phyloP scores from a whole-genome alignment of 2,888 invertebrate species.

The Meteorus cinctellus region DNA sequence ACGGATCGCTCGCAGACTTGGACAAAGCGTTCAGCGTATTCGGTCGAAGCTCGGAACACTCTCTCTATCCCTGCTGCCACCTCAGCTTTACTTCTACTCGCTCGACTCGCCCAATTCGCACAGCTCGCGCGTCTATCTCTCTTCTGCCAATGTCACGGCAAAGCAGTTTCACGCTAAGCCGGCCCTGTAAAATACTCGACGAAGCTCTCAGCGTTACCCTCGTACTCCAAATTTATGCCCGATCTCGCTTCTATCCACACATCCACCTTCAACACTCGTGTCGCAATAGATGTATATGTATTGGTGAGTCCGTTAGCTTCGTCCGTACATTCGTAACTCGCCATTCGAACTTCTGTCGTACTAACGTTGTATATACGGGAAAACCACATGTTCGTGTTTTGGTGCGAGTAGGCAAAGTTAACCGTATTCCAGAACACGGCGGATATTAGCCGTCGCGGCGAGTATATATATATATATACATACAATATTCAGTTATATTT shows the following conservation, averaged over 20 bases:
- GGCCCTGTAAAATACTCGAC: constrained; percentile 41
- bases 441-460: constrained; percentile 43
- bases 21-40: constrained; percentile 41
- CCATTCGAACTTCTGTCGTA: constrained; percentile 40
- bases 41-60: constrained; percentile 22
- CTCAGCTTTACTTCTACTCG: background rate
- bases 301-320: constrained; percentile 38
- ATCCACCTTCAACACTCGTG: background rate
- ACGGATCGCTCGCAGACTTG: constrained; percentile 43
- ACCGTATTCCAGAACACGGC: constrained; percentile 45
- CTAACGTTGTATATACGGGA: constrained; percentile 1
- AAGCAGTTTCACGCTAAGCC: constrained; percentile 41
- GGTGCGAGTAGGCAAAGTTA: constrained; percentile 48
- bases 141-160: background rate
- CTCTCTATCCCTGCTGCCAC: background rate
- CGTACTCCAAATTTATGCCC: constrained; percentile 43
- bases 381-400: constrained; percentile 46
- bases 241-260: constrained; percentile 29
- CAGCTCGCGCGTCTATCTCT: background rate
- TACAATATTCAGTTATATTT: constrained; percentile 17
- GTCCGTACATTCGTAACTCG: constrained; percentile 35
- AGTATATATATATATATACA: background rate
- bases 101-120: background rate
- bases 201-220: constrained; percentile 42
- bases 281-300: background rate